A percentile compares a stretch with the other conserved stretches of the same genome.
Evolutionary conservation across 2,113 vertebrate genomes (phyloP).

Genomic region (Amphiprion ocellaris): DNA sequence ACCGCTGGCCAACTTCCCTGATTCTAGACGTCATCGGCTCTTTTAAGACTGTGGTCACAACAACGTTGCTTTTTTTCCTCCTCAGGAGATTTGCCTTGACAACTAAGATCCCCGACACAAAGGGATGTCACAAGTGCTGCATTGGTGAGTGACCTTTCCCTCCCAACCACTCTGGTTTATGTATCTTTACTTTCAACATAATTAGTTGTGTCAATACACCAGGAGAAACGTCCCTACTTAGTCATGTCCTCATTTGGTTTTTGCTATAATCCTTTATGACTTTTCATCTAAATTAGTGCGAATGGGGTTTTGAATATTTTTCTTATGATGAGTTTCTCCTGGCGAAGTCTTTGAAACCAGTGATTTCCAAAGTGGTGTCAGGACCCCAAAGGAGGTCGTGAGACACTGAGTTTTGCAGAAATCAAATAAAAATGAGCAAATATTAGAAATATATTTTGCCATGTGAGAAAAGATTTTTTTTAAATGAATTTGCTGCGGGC

Average conservation of each 20-base stretch:
- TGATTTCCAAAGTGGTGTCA: no score
- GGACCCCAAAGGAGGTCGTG: no score
- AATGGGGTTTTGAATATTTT: no score
- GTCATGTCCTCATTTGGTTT: background rate
- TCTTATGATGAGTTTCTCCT: no score
- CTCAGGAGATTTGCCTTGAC: conserved; percentile 97
- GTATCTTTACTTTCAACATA: conserved; percentile 3
- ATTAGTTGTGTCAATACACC: conserved; percentile 6
- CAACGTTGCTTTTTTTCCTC: conserved; percentile 58
- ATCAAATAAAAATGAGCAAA: no score
- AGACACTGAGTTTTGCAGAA: no score
- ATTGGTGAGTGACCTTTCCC: conserved; percentile 88
- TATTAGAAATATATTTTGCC: no score
- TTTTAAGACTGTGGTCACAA: conserved; percentile 29
- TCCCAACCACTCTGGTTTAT: background rate
- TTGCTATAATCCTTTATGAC: background rate
- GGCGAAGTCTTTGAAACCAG: no score
- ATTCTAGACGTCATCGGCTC: conserved; percentile 48
- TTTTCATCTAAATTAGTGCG: no score
- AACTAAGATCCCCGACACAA: conserved; percentile 98
- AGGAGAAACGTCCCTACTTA: background rate
- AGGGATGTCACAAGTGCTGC: conserved; percentile 99
- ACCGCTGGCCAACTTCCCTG: conserved; percentile 21
- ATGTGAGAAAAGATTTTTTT: no score
- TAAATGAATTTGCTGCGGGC: no score